Conservation (phyloP, 2,888 invertebrate species). For the Acleris cristana region DNA sequence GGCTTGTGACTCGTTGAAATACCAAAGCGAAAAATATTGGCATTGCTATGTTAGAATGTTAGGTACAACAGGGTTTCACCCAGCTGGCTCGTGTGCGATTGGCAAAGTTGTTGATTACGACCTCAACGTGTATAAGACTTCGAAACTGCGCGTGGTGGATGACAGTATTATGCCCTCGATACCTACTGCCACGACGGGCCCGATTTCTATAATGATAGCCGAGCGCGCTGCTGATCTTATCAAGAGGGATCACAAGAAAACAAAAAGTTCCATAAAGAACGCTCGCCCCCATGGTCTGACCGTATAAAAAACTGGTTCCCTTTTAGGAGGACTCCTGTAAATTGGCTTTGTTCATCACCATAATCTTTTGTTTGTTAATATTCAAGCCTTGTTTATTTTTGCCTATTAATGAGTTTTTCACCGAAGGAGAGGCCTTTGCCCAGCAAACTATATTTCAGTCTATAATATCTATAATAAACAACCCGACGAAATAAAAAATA, state of each 20-base stretch:
- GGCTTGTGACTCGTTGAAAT: slow-evolving; percentile 65
- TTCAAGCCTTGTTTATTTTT: too few species aligned
- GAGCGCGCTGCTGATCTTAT: slow-evolving; percentile 42
- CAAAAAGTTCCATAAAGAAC: background rate
- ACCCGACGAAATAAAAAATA: too few species aligned
- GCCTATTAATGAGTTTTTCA: too few species aligned
- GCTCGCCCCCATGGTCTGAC: too few species aligned
- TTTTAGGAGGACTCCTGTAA: too few species aligned
- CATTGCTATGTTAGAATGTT: slow-evolving; percentile 79
- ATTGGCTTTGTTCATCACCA: too few species aligned
- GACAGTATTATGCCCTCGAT: slow-evolving; percentile 38
- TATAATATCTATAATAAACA: too few species aligned
- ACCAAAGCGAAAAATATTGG: slow-evolving; percentile 81
- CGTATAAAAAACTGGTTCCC: too few species aligned
- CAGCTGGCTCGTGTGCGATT: slow-evolving; percentile 50
- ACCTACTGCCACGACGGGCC: slow-evolving; percentile 40
- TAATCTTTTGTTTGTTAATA: too few species aligned
- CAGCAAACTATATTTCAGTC: too few species aligned
- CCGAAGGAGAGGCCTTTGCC: rapidly evolving
- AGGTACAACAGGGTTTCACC: slow-evolving; percentile 82
- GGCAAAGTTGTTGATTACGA: slow-evolving; percentile 36
- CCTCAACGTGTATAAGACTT: slow-evolving; percentile 36
- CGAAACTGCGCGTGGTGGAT: slow-evolving; percentile 40
- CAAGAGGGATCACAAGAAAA: slow-evolving; percentile 16
- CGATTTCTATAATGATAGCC: slow-evolving; percentile 41